phyloP scores from a whole-genome alignment of 2,888 invertebrate species.

The Cryptocheilus praepositus region DNA sequence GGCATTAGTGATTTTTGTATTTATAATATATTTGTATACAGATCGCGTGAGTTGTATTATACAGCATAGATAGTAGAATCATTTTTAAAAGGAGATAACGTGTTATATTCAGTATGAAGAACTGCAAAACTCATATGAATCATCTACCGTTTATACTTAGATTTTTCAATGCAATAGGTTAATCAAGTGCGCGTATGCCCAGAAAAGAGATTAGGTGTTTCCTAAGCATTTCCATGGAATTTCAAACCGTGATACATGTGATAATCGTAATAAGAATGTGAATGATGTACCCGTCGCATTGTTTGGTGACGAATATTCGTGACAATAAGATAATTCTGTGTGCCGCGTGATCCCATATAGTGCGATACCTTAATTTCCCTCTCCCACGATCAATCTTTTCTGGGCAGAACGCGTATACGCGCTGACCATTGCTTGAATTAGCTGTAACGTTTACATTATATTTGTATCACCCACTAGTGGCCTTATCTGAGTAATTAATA shows the following conservation, averaged over 20 bases:
- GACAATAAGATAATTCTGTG: slow-evolving; percentile 35
- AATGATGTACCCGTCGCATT: slow-evolving; percentile 14
- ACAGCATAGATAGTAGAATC: slow-evolving; percentile 51
- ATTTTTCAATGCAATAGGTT: slow-evolving; percentile 44
- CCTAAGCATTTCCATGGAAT: not conserved
- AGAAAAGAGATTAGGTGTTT: slow-evolving; percentile 23
- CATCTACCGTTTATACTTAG: slow-evolving; percentile 51
- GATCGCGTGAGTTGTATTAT: slow-evolving; percentile 58
- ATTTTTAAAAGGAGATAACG: slow-evolving; percentile 49
- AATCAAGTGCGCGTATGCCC: slow-evolving; percentile 38
- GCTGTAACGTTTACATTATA: slow-evolving; percentile 70
- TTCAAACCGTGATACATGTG: not conserved
- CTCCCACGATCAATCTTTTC: slow-evolving; percentile 8
- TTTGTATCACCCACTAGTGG: slow-evolving; percentile 74
- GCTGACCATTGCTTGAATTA: slow-evolving; percentile 57
- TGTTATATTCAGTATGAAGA: slow-evolving; percentile 37
- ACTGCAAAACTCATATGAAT: slow-evolving; percentile 36
- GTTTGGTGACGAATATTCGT: slow-evolving; percentile 13
- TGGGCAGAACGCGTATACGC: slow-evolving; percentile 37
- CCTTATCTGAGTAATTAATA: slow-evolving; percentile 70
- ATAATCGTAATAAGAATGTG: not conserved
- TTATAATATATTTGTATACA: slow-evolving; percentile 63
- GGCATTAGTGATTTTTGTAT: slow-evolving; percentile 64
- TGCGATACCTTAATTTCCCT: slow-evolving; percentile 8
- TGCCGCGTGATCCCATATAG: slow-evolving; percentile 8